These are phyloP conservation scores for Cantharis flavilabris DNA, from an alignment of 2,888 invertebrate genomes.

Conservation along the genomic window DNA sequence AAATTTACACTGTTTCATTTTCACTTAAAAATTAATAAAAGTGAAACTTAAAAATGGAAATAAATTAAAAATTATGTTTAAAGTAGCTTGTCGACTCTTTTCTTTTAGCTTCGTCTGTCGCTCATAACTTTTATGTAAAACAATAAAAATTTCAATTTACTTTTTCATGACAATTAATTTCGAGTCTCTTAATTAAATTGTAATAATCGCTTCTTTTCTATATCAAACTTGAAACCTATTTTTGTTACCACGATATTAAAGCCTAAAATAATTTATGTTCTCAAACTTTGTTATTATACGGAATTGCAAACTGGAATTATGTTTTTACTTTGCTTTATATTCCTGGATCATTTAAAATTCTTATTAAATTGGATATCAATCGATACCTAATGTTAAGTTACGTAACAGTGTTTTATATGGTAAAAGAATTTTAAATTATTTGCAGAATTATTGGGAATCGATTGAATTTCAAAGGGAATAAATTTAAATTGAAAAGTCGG, in stretches of 20 bases:
- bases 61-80: neutral
- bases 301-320: neutral
- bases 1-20: neutral
- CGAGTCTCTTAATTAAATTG: constrained; percentile 3
- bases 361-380: neutral
- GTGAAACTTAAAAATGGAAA: neutral
- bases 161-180: constrained; percentile 1
- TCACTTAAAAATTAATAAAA: neutral
- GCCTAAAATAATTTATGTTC: constrained; percentile 2
- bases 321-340: constrained; percentile 3
- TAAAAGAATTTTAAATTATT: neutral
- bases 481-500: neutral
- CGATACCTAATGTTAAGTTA: neutral
- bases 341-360: neutral
- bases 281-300: neutral
- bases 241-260: constrained; percentile 1
- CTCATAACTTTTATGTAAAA: neutral
- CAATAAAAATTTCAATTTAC: neutral
- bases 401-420: neutral
- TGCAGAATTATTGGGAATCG: neutral
- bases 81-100: neutral
- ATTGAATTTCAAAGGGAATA: neutral
- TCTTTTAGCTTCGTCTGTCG: neutral
- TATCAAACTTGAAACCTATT: constrained; percentile 1
- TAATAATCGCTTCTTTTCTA: constrained; percentile 4